Base-by-base conservation (phyloP, 1,140 invertebrate genomes). In the Pissodes strobi region DNA sequence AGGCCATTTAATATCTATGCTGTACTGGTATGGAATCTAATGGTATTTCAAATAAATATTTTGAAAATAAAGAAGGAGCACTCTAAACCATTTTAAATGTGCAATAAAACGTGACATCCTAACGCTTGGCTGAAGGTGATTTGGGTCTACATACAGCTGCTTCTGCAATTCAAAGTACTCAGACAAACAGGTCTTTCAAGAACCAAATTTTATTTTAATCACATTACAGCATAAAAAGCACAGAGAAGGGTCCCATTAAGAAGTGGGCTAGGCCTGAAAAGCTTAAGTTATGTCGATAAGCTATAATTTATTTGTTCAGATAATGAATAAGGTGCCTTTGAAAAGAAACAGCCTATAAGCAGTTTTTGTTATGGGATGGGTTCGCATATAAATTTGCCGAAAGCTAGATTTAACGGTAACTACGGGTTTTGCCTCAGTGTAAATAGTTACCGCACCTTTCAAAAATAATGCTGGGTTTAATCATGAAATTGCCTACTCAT, bases 381-480 rank as follows among this genome's bases (percentile, higher is more conserved):
- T 59, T 59, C 27, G 25, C 56, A 48, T 21, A 48, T 48, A 48
- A 34, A 5, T 48, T 46, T 18, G 43, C 23, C 43, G 41, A 46
- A 48, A 59, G 56, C 56, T 25, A 59, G 43, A 21, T 37, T 59
- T 59, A 59, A 59, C 56, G 56, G 56, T 59, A 59, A 59, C 23
- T 34, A 12, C 41, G 56, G 43, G n/a, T n/a, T n/a, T n/a, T n/a
- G n/a, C 19, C 34, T 59, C 8, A 34, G 41, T 48, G 43, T 21
- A 48, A 59, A 48, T 59, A 56, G 23, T 48, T 59, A 48, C 56
- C 56, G 17, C 41, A 2, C 56, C 41, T 48, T 48, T 48, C 6
- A 30, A 48, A 34, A 59, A 57, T 17, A 45, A 55, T 17, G 18
- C 18, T 25, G 9, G 2, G 37, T 39, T 39, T 38, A 55, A 45